A percentile compares a stretch with the other conserved stretches of the same genome.
Conservation (phyloP, 1,140 invertebrate species). For the Drosophila miranda region DNA sequence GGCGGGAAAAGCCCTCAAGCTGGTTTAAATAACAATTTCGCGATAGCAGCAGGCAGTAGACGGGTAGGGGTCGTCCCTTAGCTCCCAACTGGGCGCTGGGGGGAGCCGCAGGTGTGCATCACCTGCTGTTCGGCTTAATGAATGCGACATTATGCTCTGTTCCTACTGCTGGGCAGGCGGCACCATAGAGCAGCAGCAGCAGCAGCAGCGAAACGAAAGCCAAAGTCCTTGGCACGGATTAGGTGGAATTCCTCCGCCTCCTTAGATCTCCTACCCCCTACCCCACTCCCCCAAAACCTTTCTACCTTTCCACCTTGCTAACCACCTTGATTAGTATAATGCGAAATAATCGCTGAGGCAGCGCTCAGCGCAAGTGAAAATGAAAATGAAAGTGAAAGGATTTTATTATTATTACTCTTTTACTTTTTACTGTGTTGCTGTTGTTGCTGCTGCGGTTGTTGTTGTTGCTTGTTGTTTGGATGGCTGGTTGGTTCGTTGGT, state of each 20-base stretch:
- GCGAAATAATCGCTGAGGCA: conserved; percentile 55
- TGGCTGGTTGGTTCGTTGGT: neutral
- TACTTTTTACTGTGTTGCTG: neutral
- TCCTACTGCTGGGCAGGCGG: neutral
- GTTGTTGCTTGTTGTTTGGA: too few species aligned
- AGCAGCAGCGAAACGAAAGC: neutral
- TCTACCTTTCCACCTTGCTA: conserved; percentile 25
- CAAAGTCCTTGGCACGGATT: conserved; percentile 48
- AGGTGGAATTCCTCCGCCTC: conserved; percentile 5
- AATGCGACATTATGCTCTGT: conserved; percentile 61
- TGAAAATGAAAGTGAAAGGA: conserved; percentile 57
- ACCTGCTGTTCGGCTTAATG: conserved; percentile 76
- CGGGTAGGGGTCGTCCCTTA: conserved; percentile 1
- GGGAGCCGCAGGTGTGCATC: conserved; percentile 62
- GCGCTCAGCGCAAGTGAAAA: conserved; percentile 17
- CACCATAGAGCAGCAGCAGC: neutral
- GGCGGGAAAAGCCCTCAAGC: conserved; percentile 17
- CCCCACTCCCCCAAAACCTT: neutral
- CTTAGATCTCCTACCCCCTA: neutral
- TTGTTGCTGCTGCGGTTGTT: conserved; percentile 5
- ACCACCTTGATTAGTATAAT: conserved; percentile 64
- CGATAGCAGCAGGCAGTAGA: conserved; percentile 14
- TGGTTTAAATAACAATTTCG: conserved; percentile 59
- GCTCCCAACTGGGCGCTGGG: too few species aligned
- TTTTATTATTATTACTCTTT: conserved; percentile 46